Conservation (phyloP, 1,140 invertebrate species). For the Habropoda laboriosa region DNA sequence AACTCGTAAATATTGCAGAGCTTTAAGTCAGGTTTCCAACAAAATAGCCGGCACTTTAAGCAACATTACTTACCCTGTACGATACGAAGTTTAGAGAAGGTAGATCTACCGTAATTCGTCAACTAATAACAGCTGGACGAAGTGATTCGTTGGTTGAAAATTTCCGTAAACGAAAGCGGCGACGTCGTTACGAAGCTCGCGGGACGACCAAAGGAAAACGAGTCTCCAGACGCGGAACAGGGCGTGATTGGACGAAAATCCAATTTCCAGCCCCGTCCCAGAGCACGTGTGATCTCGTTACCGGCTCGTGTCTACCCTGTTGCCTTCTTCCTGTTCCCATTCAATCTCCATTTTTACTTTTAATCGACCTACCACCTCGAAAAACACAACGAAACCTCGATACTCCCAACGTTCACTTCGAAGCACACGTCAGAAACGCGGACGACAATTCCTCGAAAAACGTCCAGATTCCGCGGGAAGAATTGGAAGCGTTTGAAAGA, state of each 20-base stretch:
- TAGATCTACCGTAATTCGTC: no score
- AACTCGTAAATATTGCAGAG: no score
- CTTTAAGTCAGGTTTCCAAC: no score
- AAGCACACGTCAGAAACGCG: no score
- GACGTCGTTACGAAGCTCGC: neutral
- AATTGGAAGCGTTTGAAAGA: no score
- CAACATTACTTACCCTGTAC: no score
- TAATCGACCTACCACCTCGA: neutral
- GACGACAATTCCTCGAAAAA: no score
- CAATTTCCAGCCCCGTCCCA: conserved; percentile 25
- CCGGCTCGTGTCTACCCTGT: neutral
- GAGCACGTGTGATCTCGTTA: conserved; percentile 27
- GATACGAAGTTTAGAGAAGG: no score
- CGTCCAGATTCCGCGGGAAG: no score
- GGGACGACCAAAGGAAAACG: conserved; percentile 18
- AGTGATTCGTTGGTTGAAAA: neutral
- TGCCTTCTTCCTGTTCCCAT: neutral
- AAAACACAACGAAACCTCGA: neutral
- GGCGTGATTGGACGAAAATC: conserved; percentile 26
- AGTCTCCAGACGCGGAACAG: conserved; percentile 10
- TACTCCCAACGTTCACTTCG: no score
- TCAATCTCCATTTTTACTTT: conserved; percentile 8
- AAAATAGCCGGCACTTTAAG: no score
- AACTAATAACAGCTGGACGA: no score
- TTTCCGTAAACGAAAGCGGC: neutral